Evolutionary conservation across 2,797 vertebrate species (phyloP).

Genomic region (Phalanger gymnotis): DNA sequence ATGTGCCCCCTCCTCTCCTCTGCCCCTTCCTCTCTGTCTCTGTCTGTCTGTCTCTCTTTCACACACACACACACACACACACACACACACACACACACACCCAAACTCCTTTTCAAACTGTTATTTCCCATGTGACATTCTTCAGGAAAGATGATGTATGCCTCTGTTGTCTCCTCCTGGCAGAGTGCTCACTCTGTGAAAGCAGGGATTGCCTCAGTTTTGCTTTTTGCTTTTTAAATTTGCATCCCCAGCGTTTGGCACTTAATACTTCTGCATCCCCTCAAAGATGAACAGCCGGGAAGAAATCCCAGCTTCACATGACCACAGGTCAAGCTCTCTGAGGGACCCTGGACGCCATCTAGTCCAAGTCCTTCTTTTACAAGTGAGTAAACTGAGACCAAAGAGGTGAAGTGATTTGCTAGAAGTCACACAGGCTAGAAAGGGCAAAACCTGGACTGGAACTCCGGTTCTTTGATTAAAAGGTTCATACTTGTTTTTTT

Average conservation of each 20-base stretch:
- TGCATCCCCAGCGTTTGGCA: not conserved
- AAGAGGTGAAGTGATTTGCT: not conserved
- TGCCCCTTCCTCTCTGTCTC: not conserved
- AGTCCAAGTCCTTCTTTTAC: not conserved
- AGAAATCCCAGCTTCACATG: not conserved
- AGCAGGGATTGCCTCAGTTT: not conserved
- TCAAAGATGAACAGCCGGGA: not conserved
- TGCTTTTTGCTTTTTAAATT: not conserved
- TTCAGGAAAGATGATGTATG: not conserved
- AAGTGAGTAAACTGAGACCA: not conserved
- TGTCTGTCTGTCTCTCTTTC: no score
- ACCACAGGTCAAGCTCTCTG: not conserved
- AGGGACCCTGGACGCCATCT: not conserved
- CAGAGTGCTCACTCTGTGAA: not conserved
- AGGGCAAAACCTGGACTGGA: not conserved
- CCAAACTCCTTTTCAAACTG: not conserved
- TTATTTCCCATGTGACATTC: not conserved
- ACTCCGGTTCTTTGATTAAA: not conserved
- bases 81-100: no score
- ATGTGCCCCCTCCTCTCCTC: not conserved
- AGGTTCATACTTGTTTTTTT: not conserved
- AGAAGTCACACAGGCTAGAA: no score
- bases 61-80: no score
- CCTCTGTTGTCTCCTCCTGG: not conserved
- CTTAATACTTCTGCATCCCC: not conserved